Base-by-base conservation (phyloP, 30 jellyfish, hydroid and myxozoan genomes). In the Sanderia malayensis region DNA sequence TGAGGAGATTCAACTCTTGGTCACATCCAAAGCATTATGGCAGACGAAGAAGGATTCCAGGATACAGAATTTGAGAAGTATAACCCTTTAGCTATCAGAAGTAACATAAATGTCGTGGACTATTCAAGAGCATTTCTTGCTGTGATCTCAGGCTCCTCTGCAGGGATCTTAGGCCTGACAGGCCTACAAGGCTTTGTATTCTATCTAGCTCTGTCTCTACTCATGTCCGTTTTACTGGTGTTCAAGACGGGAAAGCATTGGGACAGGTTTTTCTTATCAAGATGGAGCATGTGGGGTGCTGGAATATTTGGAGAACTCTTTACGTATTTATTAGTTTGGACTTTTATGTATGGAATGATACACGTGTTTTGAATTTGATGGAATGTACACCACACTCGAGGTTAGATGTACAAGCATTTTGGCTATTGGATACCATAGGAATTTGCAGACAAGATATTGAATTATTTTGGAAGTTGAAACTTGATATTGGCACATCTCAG, bases 291-390 rank as follows among this genome's bases (percentile, higher is more conserved):
- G 26, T 85, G 96, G 96, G 75, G 88, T 33, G 87, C 90, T 77
- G 98, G 98, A 21, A 78, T 92, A 22, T 75, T 92, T 79, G 98
- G 98, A 20, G 98, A 92, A 84, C 95, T 92, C 4, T 92, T 92
- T 61, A 92, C 98, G 7, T 92, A 92, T 84, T 52, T 92, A 52
- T 73, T 92, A 11, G 98, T 92, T 4, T 92, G 98, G 98, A 92
- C 98, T 1, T 92, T 92, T 62, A 92, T 92, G 98, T 92, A 81
- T 80, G 98, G 98, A 49, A 92, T 92, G 96, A 92, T 92, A 67
- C 98, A 92, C 68, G 98, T 92, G 44, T 92, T 92, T 73, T 92
- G 73, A 76, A n/a, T n/a, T n/a, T n/a, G n/a, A n/a, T n/a, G n/a
- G n/a, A n/a, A n/a, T n/a, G n/a, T n/a, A n/a, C n/a, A n/a, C n/a